Percentiles rank a stretch among this genome's conserved stretches.
Evolutionary conservation across 2,797 vertebrate genomes (phyloP).

Genomic region (Pitangus sulphuratus): DNA sequence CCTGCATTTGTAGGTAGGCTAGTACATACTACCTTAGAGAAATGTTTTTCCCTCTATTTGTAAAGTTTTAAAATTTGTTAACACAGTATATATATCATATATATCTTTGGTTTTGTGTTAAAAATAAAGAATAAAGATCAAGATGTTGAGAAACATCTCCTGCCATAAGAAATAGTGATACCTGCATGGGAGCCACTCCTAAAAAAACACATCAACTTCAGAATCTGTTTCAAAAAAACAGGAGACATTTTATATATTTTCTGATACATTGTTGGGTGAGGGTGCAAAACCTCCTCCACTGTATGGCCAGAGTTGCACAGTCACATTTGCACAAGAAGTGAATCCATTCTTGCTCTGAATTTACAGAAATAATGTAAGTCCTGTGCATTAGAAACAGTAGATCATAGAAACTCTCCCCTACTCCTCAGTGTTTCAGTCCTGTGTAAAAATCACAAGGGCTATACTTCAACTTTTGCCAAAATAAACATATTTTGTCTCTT

Average conservation of each 20-base stretch:
- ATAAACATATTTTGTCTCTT: not conserved
- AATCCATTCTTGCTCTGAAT: not conserved
- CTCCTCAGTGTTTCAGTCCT: not conserved
- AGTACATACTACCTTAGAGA: not conserved
- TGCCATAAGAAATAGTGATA: not conserved
- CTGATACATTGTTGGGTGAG: rapidly evolving
- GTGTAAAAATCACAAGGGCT: not conserved
- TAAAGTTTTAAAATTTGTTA: not conserved
- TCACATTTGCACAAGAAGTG: not conserved
- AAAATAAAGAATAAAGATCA: not conserved
- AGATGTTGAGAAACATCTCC: not conserved
- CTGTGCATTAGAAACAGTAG: not conserved
- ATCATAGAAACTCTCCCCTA: not conserved
- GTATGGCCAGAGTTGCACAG: not conserved
- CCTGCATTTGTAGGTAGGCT: not conserved
- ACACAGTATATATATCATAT: not conserved
- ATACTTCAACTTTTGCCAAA: not conserved
- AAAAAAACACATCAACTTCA: not conserved
- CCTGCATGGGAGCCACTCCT: not conserved
- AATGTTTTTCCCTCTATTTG: not conserved
- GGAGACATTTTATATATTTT: not conserved
- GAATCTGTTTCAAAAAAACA: not conserved
- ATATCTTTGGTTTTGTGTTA: not conserved
- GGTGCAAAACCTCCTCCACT: not conserved
- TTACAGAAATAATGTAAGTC: not conserved